Percentiles rank a stretch among this genome's conserved stretches.
Conservation (phyloP, 2,888 invertebrate genomes). For the Ophion ventricosus region DNA sequence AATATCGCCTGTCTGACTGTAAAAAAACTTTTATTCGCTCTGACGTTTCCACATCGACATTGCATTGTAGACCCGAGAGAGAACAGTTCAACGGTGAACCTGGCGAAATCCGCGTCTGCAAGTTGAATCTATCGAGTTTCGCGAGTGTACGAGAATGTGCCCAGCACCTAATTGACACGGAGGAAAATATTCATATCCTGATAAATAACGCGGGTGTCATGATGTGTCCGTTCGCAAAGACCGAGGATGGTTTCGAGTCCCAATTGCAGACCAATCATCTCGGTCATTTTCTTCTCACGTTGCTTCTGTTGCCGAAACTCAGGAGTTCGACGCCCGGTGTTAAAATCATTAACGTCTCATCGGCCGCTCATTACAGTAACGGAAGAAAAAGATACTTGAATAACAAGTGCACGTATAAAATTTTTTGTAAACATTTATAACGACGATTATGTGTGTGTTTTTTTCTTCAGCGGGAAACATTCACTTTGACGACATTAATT, state of each 20-base stretch:
- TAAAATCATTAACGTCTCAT: conserved; percentile 87
- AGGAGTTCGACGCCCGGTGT: conserved; percentile 82
- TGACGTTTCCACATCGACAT: not conserved
- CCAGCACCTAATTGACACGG: conserved; percentile 81
- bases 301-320: conserved; percentile 86
- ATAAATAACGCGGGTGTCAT: conserved; percentile 90
- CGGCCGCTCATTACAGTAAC: conserved; percentile 84
- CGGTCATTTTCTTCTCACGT: conserved; percentile 87
- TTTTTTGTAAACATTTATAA: not conserved
- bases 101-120: conserved; percentile 75
- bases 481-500: conserved; percentile 89
- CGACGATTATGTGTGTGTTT: not conserved
- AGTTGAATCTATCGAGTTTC: conserved; percentile 85
- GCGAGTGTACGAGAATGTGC: conserved; percentile 86
- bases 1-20: not conserved
- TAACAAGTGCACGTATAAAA: not conserved
- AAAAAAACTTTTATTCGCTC: not conserved
- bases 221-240: conserved; percentile 86
- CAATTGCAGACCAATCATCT: conserved; percentile 89
- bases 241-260: conserved; percentile 88
- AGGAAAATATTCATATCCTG: conserved; percentile 86
- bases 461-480: conserved; percentile 84
- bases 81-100: conserved; percentile 73
- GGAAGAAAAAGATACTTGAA: not conserved
- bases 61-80: conserved; percentile 68